A percentile compares a stretch with the other conserved stretches of the same genome.
phyloP scores from a whole-genome alignment of 2,797 vertebrate species.

The Ptychadena robeensis region DNA sequence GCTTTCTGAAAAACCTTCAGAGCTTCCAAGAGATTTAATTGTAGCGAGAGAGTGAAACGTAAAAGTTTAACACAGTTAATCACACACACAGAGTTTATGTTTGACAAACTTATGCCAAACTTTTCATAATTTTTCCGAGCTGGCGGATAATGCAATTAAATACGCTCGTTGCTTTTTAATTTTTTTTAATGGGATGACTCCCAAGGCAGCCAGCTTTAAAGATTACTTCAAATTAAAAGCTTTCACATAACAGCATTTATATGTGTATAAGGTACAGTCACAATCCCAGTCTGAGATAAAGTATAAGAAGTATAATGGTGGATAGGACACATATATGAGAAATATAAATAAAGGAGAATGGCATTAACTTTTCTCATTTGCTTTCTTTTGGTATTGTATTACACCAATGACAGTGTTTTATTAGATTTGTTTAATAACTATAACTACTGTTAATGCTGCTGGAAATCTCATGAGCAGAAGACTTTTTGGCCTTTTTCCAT shows the following conservation, averaged over 20 bases:
- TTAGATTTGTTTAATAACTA: no score
- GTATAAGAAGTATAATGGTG: no score
- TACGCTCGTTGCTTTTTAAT: background rate
- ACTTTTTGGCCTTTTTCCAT: no score
- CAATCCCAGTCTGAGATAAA: background rate
- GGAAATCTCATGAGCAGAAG: no score
- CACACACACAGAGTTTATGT: background rate
- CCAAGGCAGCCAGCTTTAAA: slow-evolving; percentile 2
- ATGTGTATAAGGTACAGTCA: background rate
- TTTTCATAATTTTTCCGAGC: slow-evolving; percentile 6
- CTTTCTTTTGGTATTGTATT: no score
- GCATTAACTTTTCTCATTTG: no score
- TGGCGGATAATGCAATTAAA: slow-evolving; percentile 6
- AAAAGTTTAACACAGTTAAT: background rate
- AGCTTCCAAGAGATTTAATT: background rate
- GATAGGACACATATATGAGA: no score
- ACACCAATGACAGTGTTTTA: no score
- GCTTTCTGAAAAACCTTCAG: background rate
- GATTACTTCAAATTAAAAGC: background rate
- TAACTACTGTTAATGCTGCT: no score
- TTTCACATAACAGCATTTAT: slow-evolving; percentile 4
- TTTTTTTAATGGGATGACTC: slow-evolving; percentile 12
- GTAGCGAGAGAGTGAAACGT: background rate
- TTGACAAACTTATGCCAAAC: background rate
- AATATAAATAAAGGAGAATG: no score